Evolutionary conservation across 2,797 vertebrate genomes (phyloP).

Genomic region (Cheirogaleus major): DNA sequence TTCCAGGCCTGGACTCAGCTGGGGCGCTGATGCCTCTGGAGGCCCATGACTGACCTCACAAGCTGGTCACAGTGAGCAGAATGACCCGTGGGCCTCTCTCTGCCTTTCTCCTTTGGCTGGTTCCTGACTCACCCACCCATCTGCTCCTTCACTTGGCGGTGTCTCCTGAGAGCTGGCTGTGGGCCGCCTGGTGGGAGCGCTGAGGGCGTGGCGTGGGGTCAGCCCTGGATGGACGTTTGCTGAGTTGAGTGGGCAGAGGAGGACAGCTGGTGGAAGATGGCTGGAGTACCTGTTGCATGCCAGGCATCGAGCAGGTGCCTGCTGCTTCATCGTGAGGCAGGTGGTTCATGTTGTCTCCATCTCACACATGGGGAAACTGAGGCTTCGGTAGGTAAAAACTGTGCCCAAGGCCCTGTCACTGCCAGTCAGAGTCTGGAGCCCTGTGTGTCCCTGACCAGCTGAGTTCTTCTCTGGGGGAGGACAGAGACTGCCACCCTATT

Average conservation of each 20-base stretch:
- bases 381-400: not conserved
- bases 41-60: not conserved
- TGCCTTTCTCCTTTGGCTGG: not conserved
- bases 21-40: not conserved
- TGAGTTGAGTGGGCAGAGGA: too few relatives aligned
- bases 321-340: not conserved
- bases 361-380: not conserved
- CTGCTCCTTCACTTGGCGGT: not conserved
- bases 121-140: not conserved
- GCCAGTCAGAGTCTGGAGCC: not conserved
- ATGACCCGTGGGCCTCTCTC: not conserved
- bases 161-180: not conserved
- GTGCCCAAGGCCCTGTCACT: not conserved
- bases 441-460: not conserved
- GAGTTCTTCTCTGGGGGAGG: not conserved
- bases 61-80: not conserved
- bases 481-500: not conserved
- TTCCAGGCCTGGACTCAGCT: too few relatives aligned
- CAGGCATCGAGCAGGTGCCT: too few relatives aligned
- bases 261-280: not conserved
- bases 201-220: not conserved
- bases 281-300: rapidly evolving
- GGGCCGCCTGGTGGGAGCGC: not conserved
- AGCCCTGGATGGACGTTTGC: not conserved
- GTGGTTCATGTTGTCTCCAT: not conserved